Evolutionary conservation across 2,113 vertebrate species (phyloP), one percentile per base, ranked within the genome.

Genomic region (Gobius niger): DNA sequence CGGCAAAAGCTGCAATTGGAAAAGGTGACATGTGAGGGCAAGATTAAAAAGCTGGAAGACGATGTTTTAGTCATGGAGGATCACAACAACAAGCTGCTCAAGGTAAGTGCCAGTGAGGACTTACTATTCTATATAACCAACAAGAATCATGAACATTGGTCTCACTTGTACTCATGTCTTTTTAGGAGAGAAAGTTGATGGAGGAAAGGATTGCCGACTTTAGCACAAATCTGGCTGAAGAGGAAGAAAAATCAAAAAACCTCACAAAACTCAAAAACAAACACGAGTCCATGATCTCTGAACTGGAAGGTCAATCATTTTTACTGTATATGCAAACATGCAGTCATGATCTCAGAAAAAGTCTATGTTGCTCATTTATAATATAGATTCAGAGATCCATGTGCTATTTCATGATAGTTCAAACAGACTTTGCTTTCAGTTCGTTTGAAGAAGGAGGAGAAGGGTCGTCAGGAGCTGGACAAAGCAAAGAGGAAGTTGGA

Each of bases 231-330:
- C 92, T 98, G 44, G 94, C 96, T 34, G 97, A 98, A 76, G 97
- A 98, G 82, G 97, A 98, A 69, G 97, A 98, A 86, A 99, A 99
- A 78, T 97, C 97, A 15, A 98, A 99, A 90, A 98, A 98, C 67
- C 92, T 99, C 54, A 96, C 95, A 24, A 99, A 99, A 78, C 92
- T 99, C 67, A 99, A 99, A 90, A 96, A 94, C 70, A 99, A 99
- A 83, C 95, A 98, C 0, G 96, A 99, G 85, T 99, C 97, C 61
- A 98, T 99, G 97, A 98, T 99, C 81, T 98, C 97, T 65, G 96
- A 99, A 76, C 94, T 98, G 49, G 96, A 99, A 91, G 96, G 96
- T 98, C n/a, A 14, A 1, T 51, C 9, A 60, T 19, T 54, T 42
- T 18, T 47, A 5, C 4, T 19, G 11, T 14, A 7, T 57, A 7